These are phyloP conservation scores for Vidua macroura DNA, from an alignment of 2,113 vertebrate genomes.

Conservation along the genomic window DNA sequence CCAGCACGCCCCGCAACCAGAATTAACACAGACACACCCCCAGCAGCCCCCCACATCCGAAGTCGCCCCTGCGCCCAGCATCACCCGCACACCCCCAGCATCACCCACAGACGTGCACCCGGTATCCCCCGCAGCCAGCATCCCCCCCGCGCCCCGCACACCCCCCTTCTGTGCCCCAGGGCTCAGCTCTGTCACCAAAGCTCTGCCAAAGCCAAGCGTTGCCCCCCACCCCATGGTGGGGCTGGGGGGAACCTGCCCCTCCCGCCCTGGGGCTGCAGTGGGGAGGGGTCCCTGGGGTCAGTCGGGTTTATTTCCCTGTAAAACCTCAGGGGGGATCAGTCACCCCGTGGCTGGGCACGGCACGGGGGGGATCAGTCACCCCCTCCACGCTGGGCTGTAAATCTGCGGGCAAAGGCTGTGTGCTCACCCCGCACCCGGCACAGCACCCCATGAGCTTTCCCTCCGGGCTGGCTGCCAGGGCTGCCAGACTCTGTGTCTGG, in stretches of 20 bases:
- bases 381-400: neutral
- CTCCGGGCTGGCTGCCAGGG: neutral
- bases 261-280: neutral
- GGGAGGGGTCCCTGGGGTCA: neutral
- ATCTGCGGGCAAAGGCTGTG: neutral
- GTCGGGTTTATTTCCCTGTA: neutral
- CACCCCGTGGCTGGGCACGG: neutral
- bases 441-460: accelerated
- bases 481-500: neutral
- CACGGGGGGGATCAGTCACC: neutral
- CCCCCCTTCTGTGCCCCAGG: accelerated
- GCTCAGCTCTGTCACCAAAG: neutral
- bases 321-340: neutral
- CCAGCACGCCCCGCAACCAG: too few species aligned
- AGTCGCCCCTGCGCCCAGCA: too few species aligned
- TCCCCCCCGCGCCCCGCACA: neutral
- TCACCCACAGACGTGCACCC: too few species aligned
- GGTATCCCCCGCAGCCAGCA: neutral
- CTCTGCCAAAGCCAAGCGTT: neutral
- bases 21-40: neutral
- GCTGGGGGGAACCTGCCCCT: too few species aligned
- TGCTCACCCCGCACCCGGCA: neutral
- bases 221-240: neutral
- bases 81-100: neutral
- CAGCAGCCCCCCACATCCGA: neutral